Base-by-base conservation (phyloP, 2,888 invertebrate genomes). In the Venusia cambrica region DNA sequence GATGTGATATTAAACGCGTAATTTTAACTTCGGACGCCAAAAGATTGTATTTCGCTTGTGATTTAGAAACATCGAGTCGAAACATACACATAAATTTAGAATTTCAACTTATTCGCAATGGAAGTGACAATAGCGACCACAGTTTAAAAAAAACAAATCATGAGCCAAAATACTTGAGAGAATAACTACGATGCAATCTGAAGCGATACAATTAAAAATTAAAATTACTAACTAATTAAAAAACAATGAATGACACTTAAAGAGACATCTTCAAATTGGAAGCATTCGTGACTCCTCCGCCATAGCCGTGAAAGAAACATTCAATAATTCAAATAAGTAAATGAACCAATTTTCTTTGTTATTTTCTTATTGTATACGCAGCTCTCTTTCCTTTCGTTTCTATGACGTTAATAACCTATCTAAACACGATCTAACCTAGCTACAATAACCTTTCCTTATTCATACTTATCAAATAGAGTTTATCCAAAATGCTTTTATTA, bases 331-430 rank as follows among this genome's bases (percentile, higher is more conserved):
- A n/a, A n/a, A n/a, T n/a, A n/a, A n/a, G n/a, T 72, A 73, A 66
- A 64, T 61, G 58, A 69, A 71, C 42, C 51, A 54, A 51, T 43
- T 42, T 54, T 55, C 55, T 56, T 56, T 58, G 50, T 60, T 46
- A 54, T 56, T 51, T 55, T 62, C 57, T 56, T 51, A 51, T 54
- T 45, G 42, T 54, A 54, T 51, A 49, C 49, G 59, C 47, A 48
- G 52, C 54, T 59, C 48, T 40, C 51, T 48, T 67, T 62, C 57
- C 48, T 61, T 59, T 56, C 62, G 72, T 74, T 79, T 78, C 84
- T 79, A 83, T 81, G 84, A 83, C 83, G 84, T 77, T 71, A 64
- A 63, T 66, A 69, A 63, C 73, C 79, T 81, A 67, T 62, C 70
- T 76, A 67, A 55, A 57, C 63, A 69, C 60, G 59, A 62, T 62